Evolutionary conservation across 2,113 vertebrate genomes (phyloP), one percentile per base, ranked within the genome.

Genomic region (Corythornis vintsioides): DNA sequence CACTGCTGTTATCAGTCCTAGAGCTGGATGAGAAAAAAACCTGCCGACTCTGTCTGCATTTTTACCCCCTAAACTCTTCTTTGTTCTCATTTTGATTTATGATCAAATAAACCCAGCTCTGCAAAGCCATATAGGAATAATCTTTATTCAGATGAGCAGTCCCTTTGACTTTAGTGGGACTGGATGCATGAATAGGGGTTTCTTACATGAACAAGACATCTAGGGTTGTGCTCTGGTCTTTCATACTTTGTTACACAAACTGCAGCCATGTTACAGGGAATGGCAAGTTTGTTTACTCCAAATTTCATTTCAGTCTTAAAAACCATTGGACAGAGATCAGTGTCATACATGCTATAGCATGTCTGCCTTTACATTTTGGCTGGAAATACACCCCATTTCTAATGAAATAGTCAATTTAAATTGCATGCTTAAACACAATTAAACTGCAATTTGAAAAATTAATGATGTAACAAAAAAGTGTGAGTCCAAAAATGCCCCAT

Each of bases 61-160:
- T 93, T 22, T 69, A 24, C 79, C 65, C 88, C 59, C 87, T 8
- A 15, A 28, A n/a, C 74, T 89, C 50, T 31, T 60, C 87, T 97
- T 95, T 90, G 88, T 94, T 92, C 84, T 96, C 74, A 19, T 95
- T 96, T 95, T 94, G 84, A 92, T 93, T 95, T 94, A 75, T 3
- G 26, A 64, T 93, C 79, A 95, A 92, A 94, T 92, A 92, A 95
- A 67, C 82, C 56, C 40, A 67, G 52, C 88, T 91, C 87, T 86
- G 83, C 79, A 91, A 91, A 86, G 75, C 75, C 47, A 31, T 80
- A 64, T 83, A 89, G 89, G 52, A 89, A 84, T 87, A 71, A 77
- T 93, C 87, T 83, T 85, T 86, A 91, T 92, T 95, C 87, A 96
- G 72, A 92, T 81, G 89, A 93, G 85, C 61, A 81, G 56, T 81